Evolutionary conservation across 2,113 vertebrate genomes (phyloP), one percentile per base, ranked within the genome.

Genomic region (Condylura cristata): DNA sequence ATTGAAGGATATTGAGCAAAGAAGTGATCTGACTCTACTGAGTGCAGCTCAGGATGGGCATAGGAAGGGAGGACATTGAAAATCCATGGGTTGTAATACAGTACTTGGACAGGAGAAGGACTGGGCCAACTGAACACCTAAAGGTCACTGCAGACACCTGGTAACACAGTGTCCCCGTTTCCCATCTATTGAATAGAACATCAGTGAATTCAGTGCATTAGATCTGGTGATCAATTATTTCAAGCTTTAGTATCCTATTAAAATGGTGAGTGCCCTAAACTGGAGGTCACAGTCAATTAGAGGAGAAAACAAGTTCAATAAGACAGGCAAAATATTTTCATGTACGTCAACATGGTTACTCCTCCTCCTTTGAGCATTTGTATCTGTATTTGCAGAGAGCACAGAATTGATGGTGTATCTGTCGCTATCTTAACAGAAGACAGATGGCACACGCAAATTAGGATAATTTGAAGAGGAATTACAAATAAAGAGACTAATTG

Each of bases 401-500:
- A 34, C 34, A 24, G 46, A 93, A 80, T 20, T 48, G 44, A 84
- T 53, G 28, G 26, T 26, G 3, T 94, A 71, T 71, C 9, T 66
- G 48, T 90, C 28, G 70, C 24, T 74, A 20, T 90, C 44, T 65
- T 76, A 92, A 94, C 78, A 94, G 68, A 92, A 94, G 89, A 82
- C 72, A 96, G 89, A 95, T 92, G 94, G 56, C 56, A 56, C 9
- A 3, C 30, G 13, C 66, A 91, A 95, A 94, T 92, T 89, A 86
- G 61, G 39, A 86, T 79, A 86, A 86, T 88, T 51, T 78, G 81
- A 91, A 94, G 74, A 91, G 39, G 17, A 86, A 90, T 72, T 78
- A 68, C 86, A 95, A 93, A 95, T 91, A 93, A 91, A 91, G 41
- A 81, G n/a, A 83, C 37, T 91, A 83, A 93, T 93, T 95, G 83